A percentile compares a stretch with the other conserved stretches of the same genome.
Conservation (phyloP, 2,797 vertebrate genomes). For the Notamacropus eugenii region DNA sequence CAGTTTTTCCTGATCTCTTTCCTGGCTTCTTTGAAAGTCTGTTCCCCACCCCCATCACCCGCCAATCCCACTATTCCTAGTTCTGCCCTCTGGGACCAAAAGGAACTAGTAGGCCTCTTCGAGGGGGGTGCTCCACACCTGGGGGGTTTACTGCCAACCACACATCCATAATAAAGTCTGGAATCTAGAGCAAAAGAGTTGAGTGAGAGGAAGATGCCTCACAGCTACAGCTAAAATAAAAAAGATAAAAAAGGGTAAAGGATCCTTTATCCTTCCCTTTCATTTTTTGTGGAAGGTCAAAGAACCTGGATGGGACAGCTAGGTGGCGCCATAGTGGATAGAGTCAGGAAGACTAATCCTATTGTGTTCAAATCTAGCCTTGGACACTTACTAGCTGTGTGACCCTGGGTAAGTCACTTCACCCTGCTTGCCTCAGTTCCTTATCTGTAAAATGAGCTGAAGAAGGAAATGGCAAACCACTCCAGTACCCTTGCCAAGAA, state of each 20-base stretch:
- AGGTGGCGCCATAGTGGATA: background rate
- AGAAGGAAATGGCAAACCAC: background rate
- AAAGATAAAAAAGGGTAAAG: too few relatives aligned
- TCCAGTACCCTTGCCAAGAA: background rate
- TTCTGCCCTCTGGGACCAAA: background rate
- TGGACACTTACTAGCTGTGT: background rate
- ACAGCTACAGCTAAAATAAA: background rate
- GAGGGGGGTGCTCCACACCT: background rate
- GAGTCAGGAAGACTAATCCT: background rate
- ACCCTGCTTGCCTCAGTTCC: background rate
- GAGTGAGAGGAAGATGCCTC: background rate
- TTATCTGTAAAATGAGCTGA: background rate
- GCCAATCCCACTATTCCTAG: background rate
- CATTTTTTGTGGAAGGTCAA: background rate
- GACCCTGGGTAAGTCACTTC: background rate
- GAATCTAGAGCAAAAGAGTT: background rate
- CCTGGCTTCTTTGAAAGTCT: background rate
- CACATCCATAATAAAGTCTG: background rate
- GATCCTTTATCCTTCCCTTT: background rate
- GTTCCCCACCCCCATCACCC: background rate
- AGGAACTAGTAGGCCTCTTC: background rate
- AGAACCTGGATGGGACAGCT: background rate
- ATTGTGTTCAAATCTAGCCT: background rate
- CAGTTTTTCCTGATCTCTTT: background rate
- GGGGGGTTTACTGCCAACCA: background rate